Conservation (phyloP, 2,888 invertebrate species). For the Notodonta dromedarius region DNA sequence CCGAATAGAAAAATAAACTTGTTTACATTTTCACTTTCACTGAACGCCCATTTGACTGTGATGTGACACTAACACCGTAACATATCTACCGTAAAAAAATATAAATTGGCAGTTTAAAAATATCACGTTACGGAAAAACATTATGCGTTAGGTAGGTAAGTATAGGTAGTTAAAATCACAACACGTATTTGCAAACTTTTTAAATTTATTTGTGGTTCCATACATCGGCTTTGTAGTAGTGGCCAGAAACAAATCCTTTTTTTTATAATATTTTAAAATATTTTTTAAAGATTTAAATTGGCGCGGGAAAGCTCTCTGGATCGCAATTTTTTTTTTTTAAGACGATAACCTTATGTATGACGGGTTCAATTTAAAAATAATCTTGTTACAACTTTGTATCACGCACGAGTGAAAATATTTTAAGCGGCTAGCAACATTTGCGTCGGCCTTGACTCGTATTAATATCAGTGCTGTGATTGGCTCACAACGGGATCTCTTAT, state of each 20-base stretch:
- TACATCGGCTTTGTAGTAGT: too few species aligned
- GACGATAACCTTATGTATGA: not conserved
- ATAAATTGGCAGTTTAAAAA: not conserved
- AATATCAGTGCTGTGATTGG: conserved; percentile 32
- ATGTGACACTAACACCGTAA: conserved; percentile 1
- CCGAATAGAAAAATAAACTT: conserved; percentile 30
- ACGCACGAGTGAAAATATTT: conserved; percentile 16
- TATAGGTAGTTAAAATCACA: too few species aligned
- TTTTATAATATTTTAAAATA: too few species aligned
- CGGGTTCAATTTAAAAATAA: conserved; percentile 1
- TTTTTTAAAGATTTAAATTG: too few species aligned
- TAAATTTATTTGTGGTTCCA: too few species aligned
- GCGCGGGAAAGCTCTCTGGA: too few species aligned
- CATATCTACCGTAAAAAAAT: not conserved
- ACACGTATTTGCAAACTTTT: too few species aligned
- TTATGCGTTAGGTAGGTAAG: not conserved
- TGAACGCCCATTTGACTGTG: not conserved
- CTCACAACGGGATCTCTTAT: conserved; percentile 30
- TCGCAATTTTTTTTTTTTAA: too few species aligned
- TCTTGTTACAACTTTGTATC: conserved; percentile 11
- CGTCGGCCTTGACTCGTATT: conserved; percentile 32
- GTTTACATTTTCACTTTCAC: conserved; percentile 34
- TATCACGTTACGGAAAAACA: not conserved
- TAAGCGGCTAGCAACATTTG: conserved; percentile 24
- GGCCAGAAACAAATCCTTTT: too few species aligned